phyloP scores from a whole-genome alignment of 2,888 invertebrate genomes.

The Drosophila anomalata region DNA sequence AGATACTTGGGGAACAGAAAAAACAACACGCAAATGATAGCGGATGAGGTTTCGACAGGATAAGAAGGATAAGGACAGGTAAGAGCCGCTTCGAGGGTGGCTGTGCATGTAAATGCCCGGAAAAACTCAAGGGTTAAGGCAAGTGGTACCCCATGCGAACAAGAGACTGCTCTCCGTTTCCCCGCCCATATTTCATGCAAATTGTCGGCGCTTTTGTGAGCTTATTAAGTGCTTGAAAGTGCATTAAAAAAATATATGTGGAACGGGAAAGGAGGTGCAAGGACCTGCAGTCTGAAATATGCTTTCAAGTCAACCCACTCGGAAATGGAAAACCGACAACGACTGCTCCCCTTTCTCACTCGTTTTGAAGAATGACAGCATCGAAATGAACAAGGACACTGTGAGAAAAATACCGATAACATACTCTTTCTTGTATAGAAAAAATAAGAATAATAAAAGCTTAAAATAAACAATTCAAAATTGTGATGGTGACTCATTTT shows the following conservation, averaged over 20 bases:
- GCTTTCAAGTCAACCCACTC: constrained; percentile 54
- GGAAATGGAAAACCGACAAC: constrained; percentile 35
- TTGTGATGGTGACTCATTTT: background rate
- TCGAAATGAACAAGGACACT: constrained; percentile 37
- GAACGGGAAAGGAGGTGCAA: constrained; percentile 5
- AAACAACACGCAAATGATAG: constrained; percentile 24
- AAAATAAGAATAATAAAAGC: background rate
- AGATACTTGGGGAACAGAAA: constrained; percentile 1
- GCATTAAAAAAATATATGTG: constrained; percentile 51
- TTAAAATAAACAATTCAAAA: background rate
- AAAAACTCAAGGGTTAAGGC: constrained; percentile 70
- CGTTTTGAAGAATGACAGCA: constrained; percentile 35
- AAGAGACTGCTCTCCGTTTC: background rate
- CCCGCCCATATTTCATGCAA: constrained; percentile 48
- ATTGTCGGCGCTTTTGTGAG: constrained; percentile 68
- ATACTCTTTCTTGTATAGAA: background rate
- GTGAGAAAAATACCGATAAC: background rate
- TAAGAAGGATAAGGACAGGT: constrained; percentile 22
- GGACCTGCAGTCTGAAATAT: constrained; percentile 42
- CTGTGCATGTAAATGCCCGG: constrained; percentile 59
- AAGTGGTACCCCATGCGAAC: constrained; percentile 46
- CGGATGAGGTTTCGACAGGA: constrained; percentile 28
- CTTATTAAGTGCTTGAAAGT: constrained; percentile 74
- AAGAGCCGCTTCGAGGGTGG: constrained; percentile 14
- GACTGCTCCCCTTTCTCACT: constrained; percentile 21